Evolutionary conservation across 2,888 invertebrate species (phyloP).

Genomic region (Meta bourneti): DNA sequence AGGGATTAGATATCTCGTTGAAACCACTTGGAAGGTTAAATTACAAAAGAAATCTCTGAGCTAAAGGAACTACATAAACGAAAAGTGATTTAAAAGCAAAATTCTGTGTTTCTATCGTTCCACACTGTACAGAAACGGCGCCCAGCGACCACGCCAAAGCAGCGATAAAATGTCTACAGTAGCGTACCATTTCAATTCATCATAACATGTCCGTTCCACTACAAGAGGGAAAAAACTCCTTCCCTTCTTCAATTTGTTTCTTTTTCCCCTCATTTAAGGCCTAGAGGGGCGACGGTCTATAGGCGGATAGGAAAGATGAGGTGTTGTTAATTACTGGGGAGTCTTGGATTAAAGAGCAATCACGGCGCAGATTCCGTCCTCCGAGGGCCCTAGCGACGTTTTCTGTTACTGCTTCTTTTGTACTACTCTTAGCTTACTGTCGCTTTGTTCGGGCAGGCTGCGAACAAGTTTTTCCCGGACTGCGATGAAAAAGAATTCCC

Average conservation of each 20-base stretch:
- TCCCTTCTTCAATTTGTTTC: slow-evolving; percentile 67
- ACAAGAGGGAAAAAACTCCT: slow-evolving; percentile 41
- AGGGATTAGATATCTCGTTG: too few relatives aligned
- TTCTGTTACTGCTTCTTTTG: slow-evolving; percentile 56
- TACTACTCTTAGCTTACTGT: slow-evolving; percentile 61
- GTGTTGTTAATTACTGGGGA: slow-evolving; percentile 72
- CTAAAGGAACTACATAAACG: too few relatives aligned
- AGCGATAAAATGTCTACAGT: slow-evolving; percentile 13
- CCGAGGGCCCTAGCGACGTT: slow-evolving; percentile 21
- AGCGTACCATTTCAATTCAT: slow-evolving; percentile 47
- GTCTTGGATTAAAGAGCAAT: slow-evolving; percentile 74
- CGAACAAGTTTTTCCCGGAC: slow-evolving; percentile 43
- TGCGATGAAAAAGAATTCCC: slow-evolving; percentile 39
- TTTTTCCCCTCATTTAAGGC: slow-evolving; percentile 49
- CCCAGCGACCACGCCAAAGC: slow-evolving; percentile 31
- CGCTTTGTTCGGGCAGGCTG: slow-evolving; percentile 44
- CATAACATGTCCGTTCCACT: slow-evolving; percentile 55
- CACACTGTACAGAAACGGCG: background rate
- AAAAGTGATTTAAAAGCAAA: background rate
- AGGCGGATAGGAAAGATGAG: slow-evolving; percentile 68
- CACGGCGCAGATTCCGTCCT: slow-evolving; percentile 54
- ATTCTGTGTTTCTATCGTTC: background rate
- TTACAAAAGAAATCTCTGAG: too few relatives aligned
- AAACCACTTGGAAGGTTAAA: too few relatives aligned
- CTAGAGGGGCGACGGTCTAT: slow-evolving; percentile 34